Evolutionary conservation across 2,113 vertebrate genomes (phyloP).

Genomic region (Suncus etruscus): DNA sequence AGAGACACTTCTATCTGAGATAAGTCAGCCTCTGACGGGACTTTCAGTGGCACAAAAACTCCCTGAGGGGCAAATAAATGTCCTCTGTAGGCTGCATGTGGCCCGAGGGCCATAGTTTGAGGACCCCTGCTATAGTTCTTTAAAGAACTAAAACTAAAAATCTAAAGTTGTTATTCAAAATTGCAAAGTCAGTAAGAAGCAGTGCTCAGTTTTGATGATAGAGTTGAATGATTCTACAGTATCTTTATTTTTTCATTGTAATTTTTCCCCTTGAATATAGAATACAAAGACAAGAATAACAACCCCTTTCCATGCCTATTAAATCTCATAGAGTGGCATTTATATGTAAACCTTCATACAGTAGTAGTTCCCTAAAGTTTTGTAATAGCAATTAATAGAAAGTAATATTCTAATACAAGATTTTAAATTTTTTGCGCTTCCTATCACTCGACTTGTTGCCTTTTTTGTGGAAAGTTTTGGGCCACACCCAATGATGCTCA

Average conservation of each 20-base stretch:
- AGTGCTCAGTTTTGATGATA: conserved; percentile 9
- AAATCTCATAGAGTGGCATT: accelerated
- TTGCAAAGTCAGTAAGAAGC: not conserved
- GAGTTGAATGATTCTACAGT: not conserved
- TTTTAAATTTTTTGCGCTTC: not conserved
- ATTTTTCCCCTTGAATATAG: not conserved
- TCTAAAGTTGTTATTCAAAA: conserved; percentile 20
- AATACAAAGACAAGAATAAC: not conserved
- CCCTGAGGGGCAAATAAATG: too few species aligned
- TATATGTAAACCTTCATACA: not conserved
- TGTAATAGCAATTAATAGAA: conserved; percentile 7
- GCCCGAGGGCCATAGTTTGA: too few species aligned
- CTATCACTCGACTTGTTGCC: not conserved
- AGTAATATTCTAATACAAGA: conserved; percentile 21
- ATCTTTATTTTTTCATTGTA: not conserved
- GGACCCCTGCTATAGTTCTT: not conserved
- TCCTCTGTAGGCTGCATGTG: too few species aligned
- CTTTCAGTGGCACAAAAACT: too few species aligned
- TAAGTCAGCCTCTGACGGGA: too few species aligned
- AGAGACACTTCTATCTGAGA: too few species aligned
- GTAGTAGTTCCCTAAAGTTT: not conserved
- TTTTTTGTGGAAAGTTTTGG: too few species aligned
- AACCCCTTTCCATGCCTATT: not conserved
- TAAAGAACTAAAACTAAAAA: conserved; percentile 4
- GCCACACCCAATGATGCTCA: too few species aligned